Conservation (phyloP, 2,797 vertebrate genomes). For the Coilia nasus region DNA sequence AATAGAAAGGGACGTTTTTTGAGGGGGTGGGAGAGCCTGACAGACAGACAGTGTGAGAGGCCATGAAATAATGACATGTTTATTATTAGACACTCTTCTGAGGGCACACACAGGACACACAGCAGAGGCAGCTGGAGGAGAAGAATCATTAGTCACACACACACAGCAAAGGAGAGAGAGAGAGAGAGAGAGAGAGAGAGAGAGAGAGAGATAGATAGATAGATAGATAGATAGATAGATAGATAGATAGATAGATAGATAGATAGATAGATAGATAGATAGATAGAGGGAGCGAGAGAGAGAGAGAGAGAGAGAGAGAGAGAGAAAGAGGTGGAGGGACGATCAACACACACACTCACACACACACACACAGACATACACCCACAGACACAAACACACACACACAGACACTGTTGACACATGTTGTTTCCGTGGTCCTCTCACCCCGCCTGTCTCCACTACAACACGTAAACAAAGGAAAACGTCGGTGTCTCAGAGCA, state of each 20-base stretch:
- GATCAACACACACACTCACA: neutral
- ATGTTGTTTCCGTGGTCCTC: too few species aligned
- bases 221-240: too few species aligned
- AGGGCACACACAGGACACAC: conserved; percentile 3
- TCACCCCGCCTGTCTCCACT: too few species aligned
- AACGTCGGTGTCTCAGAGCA: too few species aligned
- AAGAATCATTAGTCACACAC: conserved; percentile 7
- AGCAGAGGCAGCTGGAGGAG: neutral
- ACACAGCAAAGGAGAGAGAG: neutral
- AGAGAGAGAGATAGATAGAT: too few species aligned
- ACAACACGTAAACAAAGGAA: too few species aligned
- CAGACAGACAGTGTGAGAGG: conserved; percentile 11
- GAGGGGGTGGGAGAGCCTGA: neutral
- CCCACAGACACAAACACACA: neutral
- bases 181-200: too few species aligned
- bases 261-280: too few species aligned
- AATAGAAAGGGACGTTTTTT: conserved; percentile 6
- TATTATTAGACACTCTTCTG: conserved; percentile 2
- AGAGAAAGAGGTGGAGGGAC: too few species aligned
- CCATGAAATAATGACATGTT: conserved; percentile 25
- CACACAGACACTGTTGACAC: neutral
- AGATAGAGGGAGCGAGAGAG: too few species aligned
- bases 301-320: too few species aligned
- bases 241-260: too few species aligned
- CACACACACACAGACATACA: neutral